Conservation (phyloP, 2,888 invertebrate species). For the Syrista parreyssii region DNA sequence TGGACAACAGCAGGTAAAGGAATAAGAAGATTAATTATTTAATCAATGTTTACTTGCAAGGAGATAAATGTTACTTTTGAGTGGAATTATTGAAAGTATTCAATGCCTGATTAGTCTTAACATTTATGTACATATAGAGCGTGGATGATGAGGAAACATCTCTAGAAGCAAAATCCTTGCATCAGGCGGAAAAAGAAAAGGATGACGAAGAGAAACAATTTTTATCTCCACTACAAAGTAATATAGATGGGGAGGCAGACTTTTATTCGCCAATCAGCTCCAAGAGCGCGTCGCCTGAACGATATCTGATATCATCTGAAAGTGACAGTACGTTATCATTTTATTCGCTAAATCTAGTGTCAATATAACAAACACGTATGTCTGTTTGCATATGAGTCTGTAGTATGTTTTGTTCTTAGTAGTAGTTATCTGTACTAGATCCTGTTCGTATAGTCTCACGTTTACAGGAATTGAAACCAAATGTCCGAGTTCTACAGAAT, state of each 20-base stretch:
- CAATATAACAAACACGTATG: neutral
- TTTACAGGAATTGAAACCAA: neutral
- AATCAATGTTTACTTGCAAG: neutral
- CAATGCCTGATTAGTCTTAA: neutral
- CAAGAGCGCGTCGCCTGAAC: slow-evolving; percentile 50
- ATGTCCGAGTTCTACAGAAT: neutral
- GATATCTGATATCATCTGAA: slow-evolving; percentile 29
- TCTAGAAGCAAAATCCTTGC: slow-evolving; percentile 23
- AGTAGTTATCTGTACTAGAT: neutral
- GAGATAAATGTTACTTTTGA: neutral
- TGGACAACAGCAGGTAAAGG: neutral
- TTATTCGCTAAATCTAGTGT: neutral
- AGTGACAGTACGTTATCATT: slow-evolving; percentile 40
- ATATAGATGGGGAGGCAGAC: slow-evolving; percentile 43
- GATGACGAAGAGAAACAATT: slow-evolving; percentile 19
- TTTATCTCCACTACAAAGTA: slow-evolving; percentile 33
- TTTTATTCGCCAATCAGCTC: slow-evolving; percentile 58
- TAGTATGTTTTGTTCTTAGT: neutral
- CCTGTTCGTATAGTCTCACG: neutral
- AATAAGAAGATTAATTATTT: neutral
- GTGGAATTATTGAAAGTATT: neutral
- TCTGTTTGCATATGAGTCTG: neutral
- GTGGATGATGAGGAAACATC: slow-evolving; percentile 18
- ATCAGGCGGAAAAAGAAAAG: slow-evolving; percentile 5
- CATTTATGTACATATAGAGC: neutral